A percentile compares a stretch with the other conserved stretches of the same genome.
Conservation (phyloP, 1,140 invertebrate genomes). For the Plodia interpunctella region DNA sequence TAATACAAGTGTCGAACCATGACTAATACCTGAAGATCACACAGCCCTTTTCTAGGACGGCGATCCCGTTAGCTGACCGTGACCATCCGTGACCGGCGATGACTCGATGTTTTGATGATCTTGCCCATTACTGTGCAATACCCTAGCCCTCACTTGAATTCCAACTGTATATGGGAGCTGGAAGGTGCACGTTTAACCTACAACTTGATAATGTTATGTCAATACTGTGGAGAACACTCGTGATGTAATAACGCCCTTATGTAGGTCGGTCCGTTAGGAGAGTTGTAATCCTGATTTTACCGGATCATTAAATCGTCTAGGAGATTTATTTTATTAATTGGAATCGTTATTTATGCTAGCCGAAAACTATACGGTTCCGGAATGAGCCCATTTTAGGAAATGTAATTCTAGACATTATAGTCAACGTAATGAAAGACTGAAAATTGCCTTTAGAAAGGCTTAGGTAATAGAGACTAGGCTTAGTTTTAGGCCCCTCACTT, state of each 20-base stretch:
- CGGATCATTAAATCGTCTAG: not conserved
- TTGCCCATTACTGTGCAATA: conserved; percentile 14
- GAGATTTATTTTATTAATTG: too few relatives aligned
- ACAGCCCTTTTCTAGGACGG: conserved; percentile 48
- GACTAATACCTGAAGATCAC: conserved; percentile 1
- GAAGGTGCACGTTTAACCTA: conserved; percentile 11
- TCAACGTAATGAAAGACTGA: too few relatives aligned
- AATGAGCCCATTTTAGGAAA: too few relatives aligned
- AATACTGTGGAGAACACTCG: not conserved
- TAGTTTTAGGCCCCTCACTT: too few relatives aligned
- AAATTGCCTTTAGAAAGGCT: too few relatives aligned
- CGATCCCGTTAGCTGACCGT: conserved; percentile 51
- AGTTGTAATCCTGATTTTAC: conserved; percentile 12
- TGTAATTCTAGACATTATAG: too few relatives aligned
- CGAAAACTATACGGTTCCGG: too few relatives aligned
- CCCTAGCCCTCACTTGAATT: not conserved
- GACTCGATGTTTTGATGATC: conserved; percentile 37
- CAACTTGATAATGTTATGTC: conserved; percentile 25
- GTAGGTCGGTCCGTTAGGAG: conserved; percentile 38
- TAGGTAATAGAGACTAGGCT: too few relatives aligned
- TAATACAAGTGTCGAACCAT: conserved; percentile 2
- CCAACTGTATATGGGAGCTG: not conserved
- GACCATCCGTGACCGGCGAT: conserved; percentile 36
- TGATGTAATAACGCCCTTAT: conserved; percentile 24
- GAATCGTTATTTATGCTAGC: too few relatives aligned